Evolutionary conservation across 2,797 vertebrate species (phyloP).

Genomic region (Girardinus metallicus): DNA sequence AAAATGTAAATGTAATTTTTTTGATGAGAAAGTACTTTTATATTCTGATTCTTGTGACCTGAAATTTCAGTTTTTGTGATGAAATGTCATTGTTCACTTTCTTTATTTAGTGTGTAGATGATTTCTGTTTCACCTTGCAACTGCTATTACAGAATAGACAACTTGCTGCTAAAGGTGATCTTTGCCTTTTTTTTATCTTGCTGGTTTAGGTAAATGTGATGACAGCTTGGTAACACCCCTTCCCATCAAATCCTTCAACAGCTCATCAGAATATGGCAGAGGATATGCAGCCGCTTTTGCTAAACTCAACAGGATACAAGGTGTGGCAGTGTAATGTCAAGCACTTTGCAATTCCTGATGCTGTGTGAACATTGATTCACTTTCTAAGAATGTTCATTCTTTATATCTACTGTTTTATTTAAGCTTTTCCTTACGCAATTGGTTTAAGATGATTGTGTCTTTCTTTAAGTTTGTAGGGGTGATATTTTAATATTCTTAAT

Average conservation of each 20-base stretch:
- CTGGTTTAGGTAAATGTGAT: constrained; percentile 71
- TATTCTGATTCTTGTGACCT: neutral
- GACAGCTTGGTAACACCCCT: constrained; percentile 80
- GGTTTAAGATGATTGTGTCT: neutral
- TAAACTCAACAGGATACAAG: constrained; percentile 79
- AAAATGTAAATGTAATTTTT: neutral
- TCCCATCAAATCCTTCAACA: constrained; percentile 78
- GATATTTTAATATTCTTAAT: neutral
- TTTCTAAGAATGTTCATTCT: neutral
- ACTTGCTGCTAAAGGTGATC: constrained; percentile 3
- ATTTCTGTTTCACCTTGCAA: neutral
- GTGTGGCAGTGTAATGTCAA: constrained; percentile 36
- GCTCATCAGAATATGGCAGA: constrained; percentile 67
- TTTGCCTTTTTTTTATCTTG: neutral
- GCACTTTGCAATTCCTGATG: neutral
- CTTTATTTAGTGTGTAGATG: neutral
- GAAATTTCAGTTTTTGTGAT: neutral
- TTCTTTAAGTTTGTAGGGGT: neutral
- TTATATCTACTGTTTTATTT: neutral
- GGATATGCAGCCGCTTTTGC: constrained; percentile 77
- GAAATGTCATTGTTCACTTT: neutral
- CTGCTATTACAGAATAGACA: neutral
- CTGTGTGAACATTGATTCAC: neutral
- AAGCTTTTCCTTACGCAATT: neutral
- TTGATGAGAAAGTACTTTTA: neutral